These are phyloP conservation scores for Aleiodes leptofemur DNA, from an alignment of 2,888 invertebrate species.

Conservation along the genomic window DNA sequence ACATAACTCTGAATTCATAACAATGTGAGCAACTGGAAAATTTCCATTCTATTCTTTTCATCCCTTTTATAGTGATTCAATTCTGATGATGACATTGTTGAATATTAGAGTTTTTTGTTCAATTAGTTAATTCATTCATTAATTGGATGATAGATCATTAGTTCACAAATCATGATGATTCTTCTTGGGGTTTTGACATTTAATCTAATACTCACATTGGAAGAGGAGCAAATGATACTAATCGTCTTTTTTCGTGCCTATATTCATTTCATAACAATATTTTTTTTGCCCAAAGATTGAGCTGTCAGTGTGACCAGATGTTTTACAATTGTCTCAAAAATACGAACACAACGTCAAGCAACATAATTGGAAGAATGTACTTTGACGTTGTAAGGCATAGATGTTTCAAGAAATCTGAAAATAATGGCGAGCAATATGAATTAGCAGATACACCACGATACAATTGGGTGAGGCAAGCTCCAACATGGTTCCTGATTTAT, in stretches of 20 bases:
- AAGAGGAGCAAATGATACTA: too few relatives aligned
- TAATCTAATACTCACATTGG: too few relatives aligned
- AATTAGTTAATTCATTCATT: too few relatives aligned
- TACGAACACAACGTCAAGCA: constrained; percentile 1
- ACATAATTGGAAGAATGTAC: constrained; percentile 74
- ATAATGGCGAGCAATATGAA: background rate
- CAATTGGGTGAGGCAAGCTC: too few relatives aligned
- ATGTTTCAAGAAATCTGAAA: constrained; percentile 76
- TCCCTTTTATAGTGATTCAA: background rate
- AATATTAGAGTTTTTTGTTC: too few relatives aligned
- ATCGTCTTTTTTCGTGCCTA: too few relatives aligned
- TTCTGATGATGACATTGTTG: background rate
- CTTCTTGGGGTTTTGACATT: too few relatives aligned
- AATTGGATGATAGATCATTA: too few relatives aligned
- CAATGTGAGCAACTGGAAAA: background rate
- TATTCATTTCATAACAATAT: too few relatives aligned
- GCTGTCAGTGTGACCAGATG: constrained; percentile 33
- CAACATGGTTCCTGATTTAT: too few relatives aligned
- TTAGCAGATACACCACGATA: too few relatives aligned
- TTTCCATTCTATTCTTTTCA: background rate
- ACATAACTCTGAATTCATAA: background rate
- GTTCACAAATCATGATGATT: too few relatives aligned
- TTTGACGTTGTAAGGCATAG: constrained; percentile 83
- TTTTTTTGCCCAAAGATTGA: constrained; percentile 5
- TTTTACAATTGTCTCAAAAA: constrained; percentile 39